These are phyloP conservation scores for Sebastes goodei DNA, from an alignment of 2,797 vertebrate species.

Conservation along the genomic window DNA sequence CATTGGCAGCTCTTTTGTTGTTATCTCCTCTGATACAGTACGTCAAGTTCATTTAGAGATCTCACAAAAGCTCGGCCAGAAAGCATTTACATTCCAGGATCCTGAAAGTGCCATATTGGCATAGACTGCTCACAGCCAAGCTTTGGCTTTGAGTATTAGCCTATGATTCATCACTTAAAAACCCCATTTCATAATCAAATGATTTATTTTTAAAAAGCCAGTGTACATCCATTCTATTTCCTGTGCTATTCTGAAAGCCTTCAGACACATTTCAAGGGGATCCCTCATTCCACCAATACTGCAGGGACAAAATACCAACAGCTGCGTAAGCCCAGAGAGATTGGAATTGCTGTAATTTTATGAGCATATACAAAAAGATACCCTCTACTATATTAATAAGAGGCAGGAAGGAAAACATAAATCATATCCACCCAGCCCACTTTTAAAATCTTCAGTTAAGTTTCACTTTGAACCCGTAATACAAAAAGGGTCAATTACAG, in stretches of 20 bases:
- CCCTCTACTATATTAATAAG: conserved; percentile 23
- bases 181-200: conserved; percentile 37
- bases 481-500: conserved; percentile 78
- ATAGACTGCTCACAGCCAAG: conserved; percentile 12
- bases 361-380: conserved; percentile 37
- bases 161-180: conserved; percentile 50
- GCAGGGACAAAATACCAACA: conserved; percentile 30
- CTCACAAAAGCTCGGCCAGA: conserved; percentile 46
- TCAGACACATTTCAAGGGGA: conserved; percentile 32
- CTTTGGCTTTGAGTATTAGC: conserved; percentile 49
- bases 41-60: conserved; percentile 68
- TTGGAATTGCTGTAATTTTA: conserved; percentile 38
- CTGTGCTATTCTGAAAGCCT: not conserved
- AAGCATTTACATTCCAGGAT: conserved; percentile 44
- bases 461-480: conserved; percentile 66
- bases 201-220: conserved; percentile 1
- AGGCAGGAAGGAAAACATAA: conserved; percentile 42
- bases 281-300: conserved; percentile 15
- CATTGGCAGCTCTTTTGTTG: conserved; percentile 73
- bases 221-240: conserved; percentile 5
- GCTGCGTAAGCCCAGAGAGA: conserved; percentile 11
- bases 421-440: conserved; percentile 32
- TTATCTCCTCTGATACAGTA: conserved; percentile 73
- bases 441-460: conserved; percentile 56
- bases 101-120: conserved; percentile 37